These are phyloP conservation scores for Mystacornis crossleyi DNA, from an alignment of 2,113 vertebrate species.

Conservation along the genomic window DNA sequence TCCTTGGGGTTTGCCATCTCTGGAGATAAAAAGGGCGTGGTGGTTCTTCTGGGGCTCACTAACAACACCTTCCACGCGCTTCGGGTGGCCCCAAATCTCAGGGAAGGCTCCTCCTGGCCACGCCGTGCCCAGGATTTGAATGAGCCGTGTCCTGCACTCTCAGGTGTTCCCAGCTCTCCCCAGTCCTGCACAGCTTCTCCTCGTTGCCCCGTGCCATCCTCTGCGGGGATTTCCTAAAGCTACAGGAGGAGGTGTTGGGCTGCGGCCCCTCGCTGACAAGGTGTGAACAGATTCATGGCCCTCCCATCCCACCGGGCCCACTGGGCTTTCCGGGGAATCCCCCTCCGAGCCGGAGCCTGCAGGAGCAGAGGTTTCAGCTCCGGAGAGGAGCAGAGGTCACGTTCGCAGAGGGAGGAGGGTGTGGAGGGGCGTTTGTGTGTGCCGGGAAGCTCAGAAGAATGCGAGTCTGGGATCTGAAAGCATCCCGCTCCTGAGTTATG, in stretches of 20 bases:
- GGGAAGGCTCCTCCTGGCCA: neutral
- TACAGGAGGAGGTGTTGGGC: neutral
- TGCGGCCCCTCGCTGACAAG: slow-evolving; percentile 32
- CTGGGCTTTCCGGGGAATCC: slow-evolving; percentile 1
- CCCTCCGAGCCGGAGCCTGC: neutral
- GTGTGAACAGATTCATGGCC: slow-evolving; percentile 57
- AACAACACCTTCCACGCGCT: neutral
- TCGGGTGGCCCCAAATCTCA: neutral
- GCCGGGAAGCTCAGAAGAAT: slow-evolving; percentile 34
- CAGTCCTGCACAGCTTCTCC: neutral
- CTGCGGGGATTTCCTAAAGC: slow-evolving; percentile 11
- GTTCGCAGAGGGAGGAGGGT: neutral
- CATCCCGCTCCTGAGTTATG: slow-evolving; percentile 20
- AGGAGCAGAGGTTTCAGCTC: neutral
- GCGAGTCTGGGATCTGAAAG: slow-evolving; percentile 15
- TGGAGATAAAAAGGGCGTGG: neutral
- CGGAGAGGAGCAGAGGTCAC: slow-evolving; percentile 30
- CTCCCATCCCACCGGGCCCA: neutral
- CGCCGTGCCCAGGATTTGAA: neutral
- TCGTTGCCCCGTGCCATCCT: neutral
- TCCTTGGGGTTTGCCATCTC: neutral
- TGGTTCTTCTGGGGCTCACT: neutral
- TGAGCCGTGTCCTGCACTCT: neutral
- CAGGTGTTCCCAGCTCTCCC: neutral
- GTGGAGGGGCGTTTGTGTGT: neutral